Evolutionary conservation across 2,888 invertebrate species (phyloP).

Genomic region (Strigamia maritima): DNA sequence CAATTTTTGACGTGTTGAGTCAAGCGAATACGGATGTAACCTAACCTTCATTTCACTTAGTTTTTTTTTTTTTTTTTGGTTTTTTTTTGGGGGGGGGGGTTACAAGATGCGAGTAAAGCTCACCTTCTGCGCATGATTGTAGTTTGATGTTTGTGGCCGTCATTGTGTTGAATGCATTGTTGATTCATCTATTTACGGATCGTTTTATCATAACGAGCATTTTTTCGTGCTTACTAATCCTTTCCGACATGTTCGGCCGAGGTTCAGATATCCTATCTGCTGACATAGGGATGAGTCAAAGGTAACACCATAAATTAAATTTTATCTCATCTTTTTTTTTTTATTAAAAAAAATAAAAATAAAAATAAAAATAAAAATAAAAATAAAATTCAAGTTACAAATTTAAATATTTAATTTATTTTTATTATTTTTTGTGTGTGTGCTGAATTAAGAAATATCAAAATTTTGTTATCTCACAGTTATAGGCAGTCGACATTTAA

Average conservation of each 20-base stretch:
- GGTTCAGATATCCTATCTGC: not conserved
- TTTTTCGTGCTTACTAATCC: not conserved
- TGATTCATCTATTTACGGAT: not conserved
- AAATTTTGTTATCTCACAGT: no score
- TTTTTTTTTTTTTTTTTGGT: conserved; percentile 2
- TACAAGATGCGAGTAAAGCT: no score
- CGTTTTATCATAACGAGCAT: not conserved
- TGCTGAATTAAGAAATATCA: no score
- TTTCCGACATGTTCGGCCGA: not conserved
- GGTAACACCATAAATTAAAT: not conserved
- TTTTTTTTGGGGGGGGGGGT: not conserved
- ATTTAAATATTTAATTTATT: no score
- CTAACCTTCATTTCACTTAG: not conserved
- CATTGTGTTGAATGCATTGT: not conserved
- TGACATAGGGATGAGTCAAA: not conserved
- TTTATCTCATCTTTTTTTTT: no score
- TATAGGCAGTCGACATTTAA: no score
- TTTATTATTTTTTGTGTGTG: no score
- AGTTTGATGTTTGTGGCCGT: not conserved
- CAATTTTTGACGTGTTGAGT: no score
- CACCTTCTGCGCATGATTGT: not conserved
- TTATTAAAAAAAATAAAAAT: no score
- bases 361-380: no score
- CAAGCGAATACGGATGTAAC: no score
- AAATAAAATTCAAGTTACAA: no score